Conservation (phyloP, 2,113 vertebrate species). For the Rissa tridactyla region DNA sequence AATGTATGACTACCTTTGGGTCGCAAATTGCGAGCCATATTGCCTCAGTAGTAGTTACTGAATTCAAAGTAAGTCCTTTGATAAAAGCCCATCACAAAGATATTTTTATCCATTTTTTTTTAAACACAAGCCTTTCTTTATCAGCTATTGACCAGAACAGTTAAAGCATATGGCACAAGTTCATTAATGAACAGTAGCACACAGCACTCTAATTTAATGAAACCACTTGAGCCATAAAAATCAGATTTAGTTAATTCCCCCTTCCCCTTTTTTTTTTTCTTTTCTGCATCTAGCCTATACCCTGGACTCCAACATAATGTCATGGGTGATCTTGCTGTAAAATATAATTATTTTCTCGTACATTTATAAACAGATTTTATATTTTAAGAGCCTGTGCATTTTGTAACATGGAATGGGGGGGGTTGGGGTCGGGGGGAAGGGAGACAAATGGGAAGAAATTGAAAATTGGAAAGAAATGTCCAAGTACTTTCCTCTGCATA, state of each 20-base stretch:
- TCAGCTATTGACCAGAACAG: constrained; percentile 86
- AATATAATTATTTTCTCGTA: constrained; percentile 61
- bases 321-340: constrained; percentile 66
- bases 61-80: constrained; percentile 85
- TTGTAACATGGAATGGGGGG: not conserved
- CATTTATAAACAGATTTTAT: constrained; percentile 61
- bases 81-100: constrained; percentile 84
- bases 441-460: not conserved
- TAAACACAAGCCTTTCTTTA: constrained; percentile 78
- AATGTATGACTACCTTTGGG: constrained; percentile 88
- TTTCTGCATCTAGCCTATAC: constrained; percentile 72
- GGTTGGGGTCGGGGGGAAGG: no score
- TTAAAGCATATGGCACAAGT: constrained; percentile 93
- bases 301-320: constrained; percentile 67
- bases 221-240: constrained; percentile 96
- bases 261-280: constrained; percentile 48
- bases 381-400: constrained; percentile 8
- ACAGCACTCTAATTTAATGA: constrained; percentile 94
- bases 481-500: constrained; percentile 7
- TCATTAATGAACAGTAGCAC: constrained; percentile 95
- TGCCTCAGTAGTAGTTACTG: constrained; percentile 84
- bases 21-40: constrained; percentile 86
- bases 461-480: not conserved
- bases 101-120: constrained; percentile 81
- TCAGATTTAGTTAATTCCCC: constrained; percentile 83